A percentile compares a stretch with the other conserved stretches of the same genome.
Conservation (phyloP, 2,888 invertebrate species). For the Mycalesis mineus region DNA sequence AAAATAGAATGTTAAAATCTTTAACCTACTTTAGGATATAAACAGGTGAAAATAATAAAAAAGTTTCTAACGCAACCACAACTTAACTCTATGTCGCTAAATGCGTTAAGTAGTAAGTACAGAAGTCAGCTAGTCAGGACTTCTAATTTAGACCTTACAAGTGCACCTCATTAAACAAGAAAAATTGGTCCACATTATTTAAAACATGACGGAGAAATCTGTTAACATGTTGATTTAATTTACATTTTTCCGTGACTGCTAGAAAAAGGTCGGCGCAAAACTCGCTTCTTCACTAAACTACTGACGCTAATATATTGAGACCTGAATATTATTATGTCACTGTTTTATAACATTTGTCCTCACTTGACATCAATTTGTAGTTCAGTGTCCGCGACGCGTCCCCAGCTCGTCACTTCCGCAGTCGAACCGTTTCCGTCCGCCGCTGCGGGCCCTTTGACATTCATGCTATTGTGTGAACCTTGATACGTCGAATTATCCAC, state of each 20-base stretch:
- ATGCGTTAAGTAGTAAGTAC: too few relatives aligned
- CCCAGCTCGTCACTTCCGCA: constrained; percentile 67
- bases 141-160: too few relatives aligned
- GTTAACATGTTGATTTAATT: too few relatives aligned
- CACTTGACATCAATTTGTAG: neutral
- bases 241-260: too few relatives aligned
- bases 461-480: constrained; percentile 56
- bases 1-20: neutral
- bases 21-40: neutral
- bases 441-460: constrained; percentile 62
- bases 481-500: constrained; percentile 56
- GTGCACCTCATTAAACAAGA: too few relatives aligned
- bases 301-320: too few relatives aligned
- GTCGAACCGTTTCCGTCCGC: constrained; percentile 74
- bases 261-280: too few relatives aligned
- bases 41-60: neutral
- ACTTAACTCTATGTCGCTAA: too few relatives aligned
- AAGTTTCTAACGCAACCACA: neutral
- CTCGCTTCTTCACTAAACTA: too few relatives aligned
- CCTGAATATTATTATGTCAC: neutral
- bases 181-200: too few relatives aligned
- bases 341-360: neutral
- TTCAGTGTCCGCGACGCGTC: constrained; percentile 42
- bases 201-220: too few relatives aligned
- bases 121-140: too few relatives aligned